Percentiles rank a stretch among this genome's conserved stretches.
phyloP scores from a whole-genome alignment of 2,797 vertebrate genomes.

The Coregonus suidteri region DNA sequence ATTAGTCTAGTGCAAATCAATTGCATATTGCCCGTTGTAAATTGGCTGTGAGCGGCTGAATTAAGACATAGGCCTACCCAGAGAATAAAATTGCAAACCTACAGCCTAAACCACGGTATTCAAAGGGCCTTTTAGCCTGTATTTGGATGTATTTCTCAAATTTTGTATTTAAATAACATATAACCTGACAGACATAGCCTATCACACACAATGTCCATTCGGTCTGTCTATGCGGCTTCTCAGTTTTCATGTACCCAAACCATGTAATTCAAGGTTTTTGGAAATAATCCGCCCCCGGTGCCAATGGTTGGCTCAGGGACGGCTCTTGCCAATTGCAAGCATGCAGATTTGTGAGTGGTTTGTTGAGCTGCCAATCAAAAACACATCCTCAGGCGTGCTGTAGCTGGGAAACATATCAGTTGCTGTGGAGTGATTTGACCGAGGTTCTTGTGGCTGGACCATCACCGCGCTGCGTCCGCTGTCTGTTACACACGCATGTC shows the following conservation, averaged over 20 bases:
- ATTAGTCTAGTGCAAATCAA: background rate
- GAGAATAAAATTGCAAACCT: background rate
- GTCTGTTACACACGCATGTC: slow-evolving; percentile 49
- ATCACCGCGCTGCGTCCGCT: slow-evolving; percentile 68
- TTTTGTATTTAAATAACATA: background rate
- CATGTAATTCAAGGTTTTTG: slow-evolving; percentile 50
- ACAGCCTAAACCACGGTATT: background rate
- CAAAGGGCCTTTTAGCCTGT: too few relatives aligned
- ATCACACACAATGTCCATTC: background rate
- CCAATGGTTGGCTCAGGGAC: slow-evolving; percentile 74
- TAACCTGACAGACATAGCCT: background rate
- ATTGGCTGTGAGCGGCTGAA: background rate
- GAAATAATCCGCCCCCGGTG: slow-evolving; percentile 68
- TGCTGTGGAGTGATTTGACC: slow-evolving; percentile 43
- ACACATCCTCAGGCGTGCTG: slow-evolving; percentile 73
- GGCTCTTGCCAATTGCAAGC: slow-evolving; percentile 46
- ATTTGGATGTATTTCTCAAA: background rate
- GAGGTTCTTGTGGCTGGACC: slow-evolving; percentile 69
- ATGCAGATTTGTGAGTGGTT: slow-evolving; percentile 73
- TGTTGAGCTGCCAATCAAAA: slow-evolving; percentile 75
- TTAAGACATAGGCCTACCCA: background rate
- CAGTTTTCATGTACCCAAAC: background rate
- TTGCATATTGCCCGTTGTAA: background rate
- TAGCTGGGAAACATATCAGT: slow-evolving; percentile 9
- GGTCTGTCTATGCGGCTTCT: background rate